phyloP scores from a whole-genome alignment of 2,888 invertebrate genomes.

The Polietes domitor region DNA sequence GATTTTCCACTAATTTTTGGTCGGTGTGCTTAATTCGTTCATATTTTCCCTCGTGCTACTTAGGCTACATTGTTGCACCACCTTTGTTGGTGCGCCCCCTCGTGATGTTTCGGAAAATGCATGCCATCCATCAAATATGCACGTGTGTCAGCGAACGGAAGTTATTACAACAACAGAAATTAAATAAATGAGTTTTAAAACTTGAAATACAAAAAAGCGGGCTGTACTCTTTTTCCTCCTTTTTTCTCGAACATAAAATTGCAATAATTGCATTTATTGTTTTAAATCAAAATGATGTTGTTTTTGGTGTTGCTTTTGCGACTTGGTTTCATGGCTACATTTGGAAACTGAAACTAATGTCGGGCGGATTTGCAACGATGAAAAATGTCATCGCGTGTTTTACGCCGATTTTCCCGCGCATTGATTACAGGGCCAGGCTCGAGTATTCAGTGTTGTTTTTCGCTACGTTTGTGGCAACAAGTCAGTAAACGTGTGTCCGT shows the following conservation, averaged over 20 bases:
- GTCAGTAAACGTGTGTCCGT: slow-evolving; percentile 51
- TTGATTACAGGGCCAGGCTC: slow-evolving; percentile 66
- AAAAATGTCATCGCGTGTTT: slow-evolving; percentile 77
- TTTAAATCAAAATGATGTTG: slow-evolving; percentile 41
- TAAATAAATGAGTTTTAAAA: slow-evolving; percentile 20
- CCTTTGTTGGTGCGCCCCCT: not conserved
- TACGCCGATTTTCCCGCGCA: slow-evolving; percentile 76
- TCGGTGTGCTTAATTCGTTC: not conserved
- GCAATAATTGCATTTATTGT: slow-evolving; percentile 62
- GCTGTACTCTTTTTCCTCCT: slow-evolving; percentile 15
- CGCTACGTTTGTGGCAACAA: slow-evolving; percentile 57
- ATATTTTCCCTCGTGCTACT: not conserved
- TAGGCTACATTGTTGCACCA: not conserved
- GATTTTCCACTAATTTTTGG: too few species aligned
- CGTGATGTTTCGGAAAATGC: not conserved
- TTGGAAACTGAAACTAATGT: slow-evolving; percentile 42
- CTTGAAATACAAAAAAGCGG: not conserved
- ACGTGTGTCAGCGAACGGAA: not conserved
- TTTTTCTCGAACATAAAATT: slow-evolving; percentile 65
- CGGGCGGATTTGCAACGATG: slow-evolving; percentile 17
- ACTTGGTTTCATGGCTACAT: slow-evolving; percentile 56
- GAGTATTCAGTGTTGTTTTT: slow-evolving; percentile 16
- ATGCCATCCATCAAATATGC: slow-evolving; percentile 4
- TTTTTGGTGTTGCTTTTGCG: slow-evolving; percentile 28
- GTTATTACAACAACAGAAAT: not conserved